These are phyloP conservation scores for Lumbricus terrestris DNA, from an alignment of 2,888 invertebrate genomes.

Conservation along the genomic window DNA sequence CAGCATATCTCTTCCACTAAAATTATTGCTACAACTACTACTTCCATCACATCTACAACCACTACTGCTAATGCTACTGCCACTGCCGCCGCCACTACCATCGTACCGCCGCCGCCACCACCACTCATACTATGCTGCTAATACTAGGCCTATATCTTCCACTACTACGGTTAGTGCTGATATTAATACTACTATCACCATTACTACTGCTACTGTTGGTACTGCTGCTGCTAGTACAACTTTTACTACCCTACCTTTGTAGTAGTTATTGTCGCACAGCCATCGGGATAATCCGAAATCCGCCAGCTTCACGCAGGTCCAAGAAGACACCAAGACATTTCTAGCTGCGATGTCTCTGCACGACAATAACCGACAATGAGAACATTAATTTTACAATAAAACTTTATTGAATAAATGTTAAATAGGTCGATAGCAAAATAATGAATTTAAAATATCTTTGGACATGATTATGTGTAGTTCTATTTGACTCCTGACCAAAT, in stretches of 20 bases:
- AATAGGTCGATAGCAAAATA: neutral
- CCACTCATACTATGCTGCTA: neutral
- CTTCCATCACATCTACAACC: neutral
- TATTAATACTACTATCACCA: slow-evolving; percentile 16
- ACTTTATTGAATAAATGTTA: neutral
- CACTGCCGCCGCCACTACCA: slow-evolving; percentile 8
- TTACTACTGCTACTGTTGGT: slow-evolving; percentile 8
- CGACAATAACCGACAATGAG: neutral
- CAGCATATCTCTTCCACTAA: no score
- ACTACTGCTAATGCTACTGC: neutral
- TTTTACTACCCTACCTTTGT: slow-evolving; percentile 69
- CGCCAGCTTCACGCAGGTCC: slow-evolving; percentile 91
- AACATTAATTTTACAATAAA: neutral
- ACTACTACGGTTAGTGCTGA: slow-evolving; percentile 21
- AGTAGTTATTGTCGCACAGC: slow-evolving; percentile 96
- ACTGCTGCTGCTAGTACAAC: slow-evolving; percentile 18
- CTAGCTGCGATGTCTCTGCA: slow-evolving; percentile 92
- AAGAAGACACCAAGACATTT: slow-evolving; percentile 90
- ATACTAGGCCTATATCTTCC: neutral
- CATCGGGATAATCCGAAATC: slow-evolving; percentile 96
- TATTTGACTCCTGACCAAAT: no score
- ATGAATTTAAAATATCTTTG: neutral
- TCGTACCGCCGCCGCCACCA: neutral
- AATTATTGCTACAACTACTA: no score
- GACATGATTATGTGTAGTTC: neutral